phyloP scores from a whole-genome alignment of 2,113 vertebrate genomes.

The Charina bottae region DNA sequence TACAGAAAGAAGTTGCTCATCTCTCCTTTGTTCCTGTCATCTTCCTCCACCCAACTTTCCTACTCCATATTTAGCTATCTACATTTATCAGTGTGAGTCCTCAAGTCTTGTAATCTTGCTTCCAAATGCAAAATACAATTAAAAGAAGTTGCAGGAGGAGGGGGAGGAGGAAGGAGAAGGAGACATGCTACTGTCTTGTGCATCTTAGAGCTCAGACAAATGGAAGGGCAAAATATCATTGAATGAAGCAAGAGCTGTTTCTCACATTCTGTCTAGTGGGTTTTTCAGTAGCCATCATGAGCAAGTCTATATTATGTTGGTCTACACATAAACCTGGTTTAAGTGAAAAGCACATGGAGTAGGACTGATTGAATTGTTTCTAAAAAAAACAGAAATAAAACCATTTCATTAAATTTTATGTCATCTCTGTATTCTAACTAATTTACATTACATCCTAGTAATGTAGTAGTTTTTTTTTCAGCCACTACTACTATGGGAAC shows the following conservation, averaged over 20 bases:
- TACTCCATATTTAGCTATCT: constrained; percentile 26
- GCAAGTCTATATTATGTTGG: not conserved
- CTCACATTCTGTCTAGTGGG: not conserved
- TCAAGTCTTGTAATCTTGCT: not conserved
- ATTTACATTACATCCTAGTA: not conserved
- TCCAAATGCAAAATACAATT: constrained; percentile 1
- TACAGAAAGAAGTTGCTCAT: not conserved
- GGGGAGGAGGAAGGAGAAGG: not conserved
- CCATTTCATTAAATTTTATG: not conserved
- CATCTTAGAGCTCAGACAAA: not conserved
- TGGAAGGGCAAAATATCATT: not conserved
- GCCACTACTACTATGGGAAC: not conserved
- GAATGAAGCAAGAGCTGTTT: not conserved
- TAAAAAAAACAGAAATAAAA: not conserved
- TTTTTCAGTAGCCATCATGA: not conserved
- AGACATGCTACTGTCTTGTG: not conserved
- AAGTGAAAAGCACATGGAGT: not conserved
- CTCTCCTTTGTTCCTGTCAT: not conserved
- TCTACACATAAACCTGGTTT: not conserved
- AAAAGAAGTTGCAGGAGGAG: not conserved
- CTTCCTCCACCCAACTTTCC: not conserved
- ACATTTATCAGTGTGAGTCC: rapidly evolving
- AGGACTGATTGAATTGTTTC: not conserved
- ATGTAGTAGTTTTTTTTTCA: constrained; percentile 26
- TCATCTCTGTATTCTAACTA: not conserved